These are phyloP conservation scores for Dinoponera quadriceps DNA, from an alignment of 1,140 invertebrate species.

Conservation along the genomic window DNA sequence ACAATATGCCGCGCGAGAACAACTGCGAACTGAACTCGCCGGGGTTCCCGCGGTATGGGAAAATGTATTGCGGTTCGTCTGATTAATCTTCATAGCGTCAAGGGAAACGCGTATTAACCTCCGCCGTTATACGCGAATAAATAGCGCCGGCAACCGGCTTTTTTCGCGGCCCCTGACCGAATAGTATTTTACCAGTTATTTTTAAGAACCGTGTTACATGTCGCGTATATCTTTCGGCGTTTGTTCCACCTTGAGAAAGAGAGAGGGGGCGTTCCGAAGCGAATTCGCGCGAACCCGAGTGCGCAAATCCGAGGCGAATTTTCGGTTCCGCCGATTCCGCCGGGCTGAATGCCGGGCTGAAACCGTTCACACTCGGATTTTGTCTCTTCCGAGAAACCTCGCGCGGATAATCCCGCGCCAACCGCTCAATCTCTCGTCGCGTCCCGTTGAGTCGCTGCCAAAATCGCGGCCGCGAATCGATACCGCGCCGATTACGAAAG, in stretches of 20 bases:
- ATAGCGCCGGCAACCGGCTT: not conserved
- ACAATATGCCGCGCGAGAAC: constrained; percentile 33
- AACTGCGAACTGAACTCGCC: constrained; percentile 43
- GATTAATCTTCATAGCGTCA: constrained; percentile 30
- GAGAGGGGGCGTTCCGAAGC: not conserved
- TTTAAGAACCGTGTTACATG: not conserved
- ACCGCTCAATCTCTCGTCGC: constrained; percentile 33
- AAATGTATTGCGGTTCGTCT: constrained; percentile 9
- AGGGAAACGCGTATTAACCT: not conserved
- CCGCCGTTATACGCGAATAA: not conserved
- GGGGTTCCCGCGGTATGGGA: constrained; percentile 17
- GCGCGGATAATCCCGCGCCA: constrained; percentile 34
- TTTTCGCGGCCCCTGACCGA: not conserved
- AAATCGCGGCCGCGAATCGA: constrained; percentile 35
- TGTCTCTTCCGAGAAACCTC: constrained; percentile 49
- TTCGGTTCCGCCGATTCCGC: constrained; percentile 5
- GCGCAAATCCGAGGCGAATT: constrained; percentile 17
- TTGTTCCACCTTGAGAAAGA: not conserved
- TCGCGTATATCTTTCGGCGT: not conserved
- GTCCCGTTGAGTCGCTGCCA: constrained; percentile 35
- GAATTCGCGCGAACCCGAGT: constrained; percentile 14
- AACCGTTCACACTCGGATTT: constrained; percentile 48
- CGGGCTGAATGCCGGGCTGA: constrained; percentile 12
- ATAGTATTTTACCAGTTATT: not conserved
- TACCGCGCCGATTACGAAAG: constrained; percentile 21